A percentile compares a stretch with the other conserved stretches of the same genome.
Conservation (phyloP, 2,888 invertebrate genomes). For the Phlogophora meticulosa region DNA sequence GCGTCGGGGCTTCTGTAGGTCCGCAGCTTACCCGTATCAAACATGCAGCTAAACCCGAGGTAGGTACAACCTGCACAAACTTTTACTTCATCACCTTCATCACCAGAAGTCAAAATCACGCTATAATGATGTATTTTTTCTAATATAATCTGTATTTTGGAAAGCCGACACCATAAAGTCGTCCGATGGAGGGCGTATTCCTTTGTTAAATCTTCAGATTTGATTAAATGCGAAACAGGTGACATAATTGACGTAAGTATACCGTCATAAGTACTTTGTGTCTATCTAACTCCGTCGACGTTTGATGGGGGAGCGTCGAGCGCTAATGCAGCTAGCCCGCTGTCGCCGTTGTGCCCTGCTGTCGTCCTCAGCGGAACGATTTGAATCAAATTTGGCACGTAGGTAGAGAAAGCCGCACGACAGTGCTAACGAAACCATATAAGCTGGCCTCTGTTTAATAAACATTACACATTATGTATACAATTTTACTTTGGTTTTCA, state of each 20-base stretch:
- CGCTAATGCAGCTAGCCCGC: conserved; percentile 60
- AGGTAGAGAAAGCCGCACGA: neutral
- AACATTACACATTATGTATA: too few relatives aligned
- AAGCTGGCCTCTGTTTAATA: too few relatives aligned
- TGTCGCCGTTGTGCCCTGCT: conserved; percentile 38
- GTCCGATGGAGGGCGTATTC: neutral
- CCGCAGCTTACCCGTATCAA: too few relatives aligned
- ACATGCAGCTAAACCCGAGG: too few relatives aligned
- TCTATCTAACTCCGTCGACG: conserved; percentile 33
- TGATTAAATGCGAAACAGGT: conserved; percentile 49
- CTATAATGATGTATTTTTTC: conserved; percentile 1
- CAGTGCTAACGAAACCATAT: too few relatives aligned
- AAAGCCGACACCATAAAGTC: conserved; percentile 9
- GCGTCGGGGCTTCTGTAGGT: too few relatives aligned
- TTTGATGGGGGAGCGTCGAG: conserved; percentile 53
- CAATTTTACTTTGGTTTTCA: too few relatives aligned
- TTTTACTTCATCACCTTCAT: too few relatives aligned
- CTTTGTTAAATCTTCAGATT: conserved; percentile 25
- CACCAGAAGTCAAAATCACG: neutral
- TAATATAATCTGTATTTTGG: neutral
- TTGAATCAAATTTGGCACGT: conserved; percentile 68
- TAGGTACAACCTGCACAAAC: too few relatives aligned
- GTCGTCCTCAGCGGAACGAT: conserved; percentile 51
- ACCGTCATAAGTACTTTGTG: conserved; percentile 22
- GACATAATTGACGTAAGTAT: too few relatives aligned